These are phyloP conservation scores for Andrena cerasifolii DNA, from an alignment of 1,140 invertebrate species.

Conservation along the genomic window DNA sequence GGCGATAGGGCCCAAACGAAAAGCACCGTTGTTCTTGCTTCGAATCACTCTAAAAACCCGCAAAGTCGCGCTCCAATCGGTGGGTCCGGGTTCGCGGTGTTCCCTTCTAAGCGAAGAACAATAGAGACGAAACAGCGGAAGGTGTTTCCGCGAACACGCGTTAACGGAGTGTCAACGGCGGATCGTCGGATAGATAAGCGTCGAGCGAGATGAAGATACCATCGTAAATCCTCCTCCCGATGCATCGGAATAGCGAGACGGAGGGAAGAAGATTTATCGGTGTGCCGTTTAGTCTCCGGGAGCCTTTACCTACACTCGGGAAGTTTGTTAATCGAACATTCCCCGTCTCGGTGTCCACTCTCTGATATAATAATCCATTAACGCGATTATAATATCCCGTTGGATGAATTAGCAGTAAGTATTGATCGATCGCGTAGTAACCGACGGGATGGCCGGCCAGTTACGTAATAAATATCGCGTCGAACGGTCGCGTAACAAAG, in stretches of 20 bases:
- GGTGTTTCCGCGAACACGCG: not conserved
- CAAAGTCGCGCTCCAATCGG: too few species aligned
- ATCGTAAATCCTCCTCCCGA: not conserved
- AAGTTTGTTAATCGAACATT: conserved; percentile 18
- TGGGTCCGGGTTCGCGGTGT: too few species aligned
- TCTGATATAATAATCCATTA: conserved; percentile 13
- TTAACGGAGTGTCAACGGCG: not conserved
- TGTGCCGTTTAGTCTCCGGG: not conserved
- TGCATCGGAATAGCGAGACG: not conserved
- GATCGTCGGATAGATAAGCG: not conserved
- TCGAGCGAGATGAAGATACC: not conserved
- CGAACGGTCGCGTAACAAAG: conserved; percentile 29
- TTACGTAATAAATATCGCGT: conserved; percentile 29
- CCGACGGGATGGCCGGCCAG: not conserved
- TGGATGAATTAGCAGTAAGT: conserved; percentile 33
- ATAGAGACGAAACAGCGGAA: not conserved
- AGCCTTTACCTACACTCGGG: not conserved
- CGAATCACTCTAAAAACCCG: too few species aligned
- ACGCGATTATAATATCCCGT: not conserved
- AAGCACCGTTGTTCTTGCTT: too few species aligned
- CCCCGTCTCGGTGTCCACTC: not conserved
- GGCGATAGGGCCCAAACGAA: too few species aligned
- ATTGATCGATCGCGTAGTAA: conserved; percentile 23
- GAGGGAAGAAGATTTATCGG: not conserved
- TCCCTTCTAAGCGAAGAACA: not conserved